phyloP scores from a whole-genome alignment of 2,113 vertebrate species.

The Hippoglossus stenolepis region DNA sequence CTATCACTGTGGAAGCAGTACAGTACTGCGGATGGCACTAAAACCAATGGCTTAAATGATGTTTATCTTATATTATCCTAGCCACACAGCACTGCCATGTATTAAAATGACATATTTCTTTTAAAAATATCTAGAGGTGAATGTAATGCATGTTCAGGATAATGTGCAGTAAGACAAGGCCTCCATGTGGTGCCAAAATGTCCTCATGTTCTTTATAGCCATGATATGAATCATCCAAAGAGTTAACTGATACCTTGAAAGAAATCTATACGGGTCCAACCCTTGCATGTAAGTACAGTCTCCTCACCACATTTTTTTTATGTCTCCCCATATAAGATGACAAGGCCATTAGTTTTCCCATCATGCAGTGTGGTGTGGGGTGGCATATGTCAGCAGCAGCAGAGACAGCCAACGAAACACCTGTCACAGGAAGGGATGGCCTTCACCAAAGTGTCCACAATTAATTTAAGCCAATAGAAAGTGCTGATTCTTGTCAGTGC shows the following conservation, averaged over 20 bases:
- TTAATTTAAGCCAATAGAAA: constrained; percentile 74
- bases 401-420: constrained; percentile 70
- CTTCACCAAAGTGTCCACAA: constrained; percentile 68
- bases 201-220: constrained; percentile 3
- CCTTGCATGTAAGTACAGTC: neutral
- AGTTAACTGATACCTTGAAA: constrained; percentile 11
- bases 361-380: constrained; percentile 62
- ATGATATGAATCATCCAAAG: neutral
- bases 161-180: neutral
- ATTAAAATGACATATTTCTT: neutral
- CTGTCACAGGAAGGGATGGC: constrained; percentile 66
- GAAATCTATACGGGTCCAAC: constrained; percentile 2
- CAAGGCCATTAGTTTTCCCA: constrained; percentile 71
- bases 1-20: neutral
- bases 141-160: neutral
- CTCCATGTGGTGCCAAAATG: neutral
- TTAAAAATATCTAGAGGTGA: constrained; percentile 23
- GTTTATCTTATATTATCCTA: neutral
- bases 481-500: constrained; percentile 65
- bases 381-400: constrained; percentile 72
- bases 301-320: neutral
- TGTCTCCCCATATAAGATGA: constrained; percentile 39
- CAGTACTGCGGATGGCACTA: neutral
- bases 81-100: neutral
- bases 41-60: neutral